Base-by-base conservation (phyloP, 2,888 invertebrate genomes). In the Polydesmus complanatus region DNA sequence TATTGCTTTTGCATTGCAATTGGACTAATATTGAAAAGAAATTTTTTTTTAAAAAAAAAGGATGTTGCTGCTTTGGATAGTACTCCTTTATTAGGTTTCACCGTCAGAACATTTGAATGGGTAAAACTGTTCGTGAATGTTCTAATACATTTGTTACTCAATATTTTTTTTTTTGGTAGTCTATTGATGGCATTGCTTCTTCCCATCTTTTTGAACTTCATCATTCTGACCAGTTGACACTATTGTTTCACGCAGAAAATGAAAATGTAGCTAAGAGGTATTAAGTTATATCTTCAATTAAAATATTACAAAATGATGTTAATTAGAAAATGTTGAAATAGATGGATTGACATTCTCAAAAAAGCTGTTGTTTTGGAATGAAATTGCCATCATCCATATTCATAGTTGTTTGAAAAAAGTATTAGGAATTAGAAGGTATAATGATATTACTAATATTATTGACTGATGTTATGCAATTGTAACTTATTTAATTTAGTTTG, bases 11-110 rank as follows among this genome's bases (percentile, higher is more conserved):
- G 25, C 26, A 3, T 14, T 57, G n/a, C 18, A 25, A 19, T 1
- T 25, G 11, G 37, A 59, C 21, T 18, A 54, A 25, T 11, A 5
- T 19, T 2, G 51, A 50, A 25, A 18, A 52, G 27, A 8, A 23
- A 51, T 48, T 60, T 47, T n/a, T 48, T 48, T 21, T 25, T 14
- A n/a, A n/a, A n/a, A n/a, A n/a, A n/a, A n/a, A 27, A 27, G 72
- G 80, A 80, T 69, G 75, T 78, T 54, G 77, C 75, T 53, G 80
- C 80, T 27, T 68, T 74, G 19, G 73, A 76, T 62, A 77, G 75
- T 61, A 72, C 75, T 63, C 78, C 78, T 14, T 73, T 80, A 50
- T 70, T 80, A 18, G 80, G 80, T 25, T 80, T 78, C 68, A 68
- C 72, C 56, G 73, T 78, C 11, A 68, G 68, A 50, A 54, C 65